phyloP scores from a whole-genome alignment of 2,797 vertebrate genomes.

The Pseudocheirus occidentalis region DNA sequence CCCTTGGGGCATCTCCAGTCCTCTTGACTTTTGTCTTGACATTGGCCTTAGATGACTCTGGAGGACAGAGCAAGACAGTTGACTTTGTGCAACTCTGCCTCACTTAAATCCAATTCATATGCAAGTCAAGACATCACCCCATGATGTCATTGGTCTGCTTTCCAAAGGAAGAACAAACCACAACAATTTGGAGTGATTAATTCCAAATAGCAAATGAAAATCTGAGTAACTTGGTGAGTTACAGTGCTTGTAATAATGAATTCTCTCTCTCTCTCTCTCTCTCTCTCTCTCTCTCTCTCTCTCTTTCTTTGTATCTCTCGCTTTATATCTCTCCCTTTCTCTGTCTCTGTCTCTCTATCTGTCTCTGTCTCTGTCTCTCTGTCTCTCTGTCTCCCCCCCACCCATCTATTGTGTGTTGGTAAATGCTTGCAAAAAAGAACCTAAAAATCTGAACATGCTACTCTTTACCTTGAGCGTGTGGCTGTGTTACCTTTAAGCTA shows the following conservation, averaged over 20 bases:
- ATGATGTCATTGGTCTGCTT: neutral
- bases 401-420: neutral
- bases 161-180: neutral
- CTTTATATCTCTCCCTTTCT: no score
- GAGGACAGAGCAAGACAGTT: neutral
- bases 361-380: no score
- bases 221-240: neutral
- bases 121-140: neutral
- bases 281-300: neutral
- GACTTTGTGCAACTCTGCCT: neutral
- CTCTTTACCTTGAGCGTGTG: neutral
- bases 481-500: neutral
- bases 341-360: no score
- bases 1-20: no score
- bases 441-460: neutral
- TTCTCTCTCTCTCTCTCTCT: neutral
- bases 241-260: neutral
- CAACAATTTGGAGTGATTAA: neutral
- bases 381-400: no score
- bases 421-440: neutral
- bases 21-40: neutral
- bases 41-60: neutral
- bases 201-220: neutral
- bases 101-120: neutral
- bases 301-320: no score